These are phyloP conservation scores for Arctocebus calabarensis DNA, from an alignment of 2,797 vertebrate genomes.

Conservation along the genomic window DNA sequence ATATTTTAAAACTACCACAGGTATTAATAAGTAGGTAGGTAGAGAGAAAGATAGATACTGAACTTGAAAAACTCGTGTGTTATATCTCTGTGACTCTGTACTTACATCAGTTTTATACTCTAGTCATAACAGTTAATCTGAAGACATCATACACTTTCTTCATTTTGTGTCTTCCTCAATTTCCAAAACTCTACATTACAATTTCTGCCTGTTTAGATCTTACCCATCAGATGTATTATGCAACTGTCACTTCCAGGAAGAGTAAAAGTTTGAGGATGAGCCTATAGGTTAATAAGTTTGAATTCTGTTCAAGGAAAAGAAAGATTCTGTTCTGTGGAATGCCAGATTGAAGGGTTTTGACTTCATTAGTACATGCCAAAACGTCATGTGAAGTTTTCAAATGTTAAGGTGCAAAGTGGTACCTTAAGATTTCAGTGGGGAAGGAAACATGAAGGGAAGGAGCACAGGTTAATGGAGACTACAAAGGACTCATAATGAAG, in stretches of 20 bases:
- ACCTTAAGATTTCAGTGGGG: not conserved
- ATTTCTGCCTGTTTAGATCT: slow-evolving; percentile 14
- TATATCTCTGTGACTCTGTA: not conserved
- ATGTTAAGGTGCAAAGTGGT: not conserved
- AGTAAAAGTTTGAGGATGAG: not conserved
- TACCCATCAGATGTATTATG: not conserved
- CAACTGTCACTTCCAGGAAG: not conserved
- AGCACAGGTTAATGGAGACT: not conserved
- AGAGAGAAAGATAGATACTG: not conserved
- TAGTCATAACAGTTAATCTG: not conserved
- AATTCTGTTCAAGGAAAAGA: slow-evolving; percentile 24
- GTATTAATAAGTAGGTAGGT: not conserved
- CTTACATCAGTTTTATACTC: not conserved
- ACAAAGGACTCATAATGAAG: not conserved
- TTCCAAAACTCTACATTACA: not conserved
- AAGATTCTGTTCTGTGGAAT: not conserved
- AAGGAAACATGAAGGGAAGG: not conserved
- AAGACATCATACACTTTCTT: not conserved
- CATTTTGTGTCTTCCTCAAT: slow-evolving; percentile 14
- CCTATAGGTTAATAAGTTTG: not conserved
- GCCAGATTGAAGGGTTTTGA: not conserved
- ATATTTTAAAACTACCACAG: not conserved
- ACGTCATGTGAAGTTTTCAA: slow-evolving; percentile 4
- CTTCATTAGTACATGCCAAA: not conserved
- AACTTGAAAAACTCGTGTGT: not conserved